Percentiles rank a stretch among this genome's conserved stretches.
phyloP scores from a whole-genome alignment of 2,888 invertebrate genomes.

The Apoderus coryli region DNA sequence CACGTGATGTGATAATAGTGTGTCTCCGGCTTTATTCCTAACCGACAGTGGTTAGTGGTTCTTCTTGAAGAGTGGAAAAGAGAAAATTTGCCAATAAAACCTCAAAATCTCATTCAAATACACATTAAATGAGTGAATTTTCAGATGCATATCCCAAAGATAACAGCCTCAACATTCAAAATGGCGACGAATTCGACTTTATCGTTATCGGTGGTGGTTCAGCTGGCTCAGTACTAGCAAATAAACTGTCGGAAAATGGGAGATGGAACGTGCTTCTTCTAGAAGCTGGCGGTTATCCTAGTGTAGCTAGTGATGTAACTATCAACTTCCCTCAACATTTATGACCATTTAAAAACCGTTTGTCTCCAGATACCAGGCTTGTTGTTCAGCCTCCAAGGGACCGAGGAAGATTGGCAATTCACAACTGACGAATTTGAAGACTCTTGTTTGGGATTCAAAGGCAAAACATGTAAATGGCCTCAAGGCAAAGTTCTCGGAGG shows the following conservation, averaged over 20 bases:
- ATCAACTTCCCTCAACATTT: not conserved
- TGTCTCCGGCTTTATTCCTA: no score
- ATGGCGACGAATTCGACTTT: conserved; percentile 56
- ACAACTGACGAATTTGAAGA: conserved; percentile 33
- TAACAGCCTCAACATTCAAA: conserved; percentile 31
- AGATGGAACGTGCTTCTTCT: conserved; percentile 53
- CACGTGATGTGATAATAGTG: no score
- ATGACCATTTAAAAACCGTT: not conserved
- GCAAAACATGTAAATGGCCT: conserved; percentile 36
- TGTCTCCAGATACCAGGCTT: conserved; percentile 30
- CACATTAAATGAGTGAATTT: no score
- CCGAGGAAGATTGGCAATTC: conserved; percentile 30
- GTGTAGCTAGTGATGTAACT: conserved; percentile 31
- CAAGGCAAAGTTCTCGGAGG: conserved; percentile 53
- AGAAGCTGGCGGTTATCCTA: conserved; percentile 52
- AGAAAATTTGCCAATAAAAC: no score
- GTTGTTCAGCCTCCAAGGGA: conserved; percentile 23
- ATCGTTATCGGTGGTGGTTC: conserved; percentile 69
- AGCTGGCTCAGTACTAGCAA: conserved; percentile 63
- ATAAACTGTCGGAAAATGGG: conserved; percentile 53
- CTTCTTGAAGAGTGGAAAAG: no score
- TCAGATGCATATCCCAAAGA: conserved; percentile 20
- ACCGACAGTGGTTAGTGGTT: no score
- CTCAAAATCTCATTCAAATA: no score
- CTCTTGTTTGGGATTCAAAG: conserved; percentile 28